Conservation (phyloP, 2,113 vertebrate genomes). For the Microcebus murinus region DNA sequence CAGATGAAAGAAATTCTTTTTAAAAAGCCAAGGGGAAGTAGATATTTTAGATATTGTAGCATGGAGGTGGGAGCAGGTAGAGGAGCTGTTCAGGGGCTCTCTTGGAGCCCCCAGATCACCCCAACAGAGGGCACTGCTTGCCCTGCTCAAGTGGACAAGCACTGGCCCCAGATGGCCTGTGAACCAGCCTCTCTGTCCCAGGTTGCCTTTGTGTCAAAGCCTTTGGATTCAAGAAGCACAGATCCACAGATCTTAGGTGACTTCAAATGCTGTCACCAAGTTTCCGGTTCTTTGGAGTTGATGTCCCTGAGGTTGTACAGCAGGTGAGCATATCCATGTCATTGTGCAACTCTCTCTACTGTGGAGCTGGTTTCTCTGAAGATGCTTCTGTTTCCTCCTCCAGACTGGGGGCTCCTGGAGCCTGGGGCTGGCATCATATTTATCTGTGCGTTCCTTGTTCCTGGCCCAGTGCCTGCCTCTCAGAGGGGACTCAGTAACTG, state of each 20-base stretch:
- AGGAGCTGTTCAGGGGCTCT: not conserved
- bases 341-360: not conserved
- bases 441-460: not conserved
- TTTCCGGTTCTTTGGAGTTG: not conserved
- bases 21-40: not conserved
- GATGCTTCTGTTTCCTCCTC: not conserved
- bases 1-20: not conserved
- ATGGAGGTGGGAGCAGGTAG: not conserved
- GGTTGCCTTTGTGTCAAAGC: not conserved
- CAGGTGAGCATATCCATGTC: not conserved
- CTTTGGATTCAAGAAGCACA: not conserved
- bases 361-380: not conserved
- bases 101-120: not conserved
- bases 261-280: not conserved
- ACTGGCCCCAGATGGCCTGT: not conserved
- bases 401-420: not conserved
- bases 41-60: not conserved
- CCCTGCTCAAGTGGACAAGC: not conserved
- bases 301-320: not conserved
- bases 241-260: not conserved
- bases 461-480: not conserved
- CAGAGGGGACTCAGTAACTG: not conserved
- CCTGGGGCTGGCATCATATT: fast-evolving
- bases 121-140: not conserved
- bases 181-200: not conserved